Evolutionary conservation across 2,888 invertebrate genomes (phyloP).

Genomic region (Acronicta leporina): DNA sequence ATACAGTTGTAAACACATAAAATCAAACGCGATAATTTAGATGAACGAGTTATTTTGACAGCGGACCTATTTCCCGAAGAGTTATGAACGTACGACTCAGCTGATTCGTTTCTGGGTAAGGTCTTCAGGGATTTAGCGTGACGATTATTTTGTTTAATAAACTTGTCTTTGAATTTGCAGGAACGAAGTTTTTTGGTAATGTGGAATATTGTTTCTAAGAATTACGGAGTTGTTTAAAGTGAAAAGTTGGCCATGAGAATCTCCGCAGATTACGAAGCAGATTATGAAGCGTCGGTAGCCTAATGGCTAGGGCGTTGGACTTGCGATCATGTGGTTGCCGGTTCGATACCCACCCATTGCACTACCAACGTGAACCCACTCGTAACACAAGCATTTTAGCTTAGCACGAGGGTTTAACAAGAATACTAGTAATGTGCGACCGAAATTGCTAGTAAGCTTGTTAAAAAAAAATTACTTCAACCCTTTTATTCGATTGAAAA

Average conservation of each 20-base stretch:
- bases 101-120: slow-evolving; percentile 18
- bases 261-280: too few species aligned
- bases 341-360: too few species aligned
- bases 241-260: background rate
- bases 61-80: slow-evolving; percentile 47
- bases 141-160: slow-evolving; percentile 22
- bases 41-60: slow-evolving; percentile 59
- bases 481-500: too few species aligned
- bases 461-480: too few species aligned
- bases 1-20: slow-evolving; percentile 55
- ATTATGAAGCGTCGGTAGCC: too few species aligned
- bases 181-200: background rate
- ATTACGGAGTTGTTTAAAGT: background rate
- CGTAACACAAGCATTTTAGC: too few species aligned
- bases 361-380: too few species aligned
- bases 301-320: too few species aligned
- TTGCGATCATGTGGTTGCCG: too few species aligned
- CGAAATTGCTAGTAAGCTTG: too few species aligned
- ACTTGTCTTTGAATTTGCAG: slow-evolving; percentile 1
- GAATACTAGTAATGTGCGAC: too few species aligned
- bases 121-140: slow-evolving; percentile 26
- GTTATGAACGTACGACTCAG: slow-evolving; percentile 48
- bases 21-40: slow-evolving; percentile 60
- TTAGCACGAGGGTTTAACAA: too few species aligned
- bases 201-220: background rate